Percentiles rank a stretch among this genome's conserved stretches.
phyloP scores from a whole-genome alignment of 2,797 vertebrate species.

The Heteromormyrus szaboi region DNA sequence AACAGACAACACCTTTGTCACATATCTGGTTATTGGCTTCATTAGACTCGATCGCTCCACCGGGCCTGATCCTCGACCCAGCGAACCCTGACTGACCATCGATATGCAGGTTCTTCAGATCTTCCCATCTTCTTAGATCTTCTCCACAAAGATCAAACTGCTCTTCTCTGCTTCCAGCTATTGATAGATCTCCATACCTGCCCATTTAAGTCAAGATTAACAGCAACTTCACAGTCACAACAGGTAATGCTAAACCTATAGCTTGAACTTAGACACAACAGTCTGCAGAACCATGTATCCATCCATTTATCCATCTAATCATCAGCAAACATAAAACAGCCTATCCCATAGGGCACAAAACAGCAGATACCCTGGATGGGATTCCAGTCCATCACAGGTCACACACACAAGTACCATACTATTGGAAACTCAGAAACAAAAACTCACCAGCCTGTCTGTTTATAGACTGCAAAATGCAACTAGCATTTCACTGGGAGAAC shows the following conservation, averaged over 20 bases:
- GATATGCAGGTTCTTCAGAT: constrained; percentile 19
- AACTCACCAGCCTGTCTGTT: background rate
- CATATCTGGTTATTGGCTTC: constrained; percentile 42
- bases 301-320: background rate
- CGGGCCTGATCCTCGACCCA: constrained; percentile 22
- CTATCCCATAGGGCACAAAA: background rate
- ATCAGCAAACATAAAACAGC: background rate
- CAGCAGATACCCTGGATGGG: background rate
- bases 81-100: constrained; percentile 15
- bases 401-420: background rate
- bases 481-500: background rate
- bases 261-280: background rate
- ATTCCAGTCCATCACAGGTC: background rate
- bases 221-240: background rate
- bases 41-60: constrained; percentile 32
- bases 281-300: background rate
- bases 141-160: background rate
- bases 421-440: background rate
- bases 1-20: background rate
- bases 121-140: background rate
- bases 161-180: background rate
- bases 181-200: background rate
- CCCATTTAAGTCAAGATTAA: background rate
- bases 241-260: background rate
- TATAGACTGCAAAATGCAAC: background rate